Evolutionary conservation across 2,888 invertebrate genomes (phyloP).

Genomic region (Drosophila vallismaia): DNA sequence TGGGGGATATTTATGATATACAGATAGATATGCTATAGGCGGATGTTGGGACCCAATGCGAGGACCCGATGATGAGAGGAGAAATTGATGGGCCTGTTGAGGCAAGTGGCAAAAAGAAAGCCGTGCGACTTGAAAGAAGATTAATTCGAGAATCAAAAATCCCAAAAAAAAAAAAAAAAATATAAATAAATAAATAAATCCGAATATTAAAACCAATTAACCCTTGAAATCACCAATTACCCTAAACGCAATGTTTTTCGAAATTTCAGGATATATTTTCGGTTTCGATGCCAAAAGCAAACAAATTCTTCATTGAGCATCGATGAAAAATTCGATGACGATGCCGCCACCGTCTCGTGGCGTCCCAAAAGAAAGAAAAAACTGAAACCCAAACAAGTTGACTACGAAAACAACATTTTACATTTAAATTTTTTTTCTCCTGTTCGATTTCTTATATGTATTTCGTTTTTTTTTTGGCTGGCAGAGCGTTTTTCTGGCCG

Average conservation of each 20-base stretch:
- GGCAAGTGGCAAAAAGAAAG: slow-evolving; percentile 30
- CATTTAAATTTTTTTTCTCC: slow-evolving; percentile 17
- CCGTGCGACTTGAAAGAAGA: background rate
- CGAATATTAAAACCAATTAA: background rate
- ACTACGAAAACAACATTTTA: slow-evolving; percentile 47
- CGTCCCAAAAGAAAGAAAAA: slow-evolving; percentile 7
- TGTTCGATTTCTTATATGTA: slow-evolving; percentile 29
- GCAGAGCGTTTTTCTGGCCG: slow-evolving; percentile 10
- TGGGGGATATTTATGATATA: slow-evolving; percentile 43
- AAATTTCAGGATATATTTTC: slow-evolving; percentile 12
- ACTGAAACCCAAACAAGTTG: slow-evolving; percentile 39
- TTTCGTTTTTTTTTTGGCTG: slow-evolving; percentile 31
- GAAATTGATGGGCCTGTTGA: slow-evolving; percentile 37
- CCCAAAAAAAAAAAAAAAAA: background rate
- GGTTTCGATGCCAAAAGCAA: slow-evolving; percentile 22
- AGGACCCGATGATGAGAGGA: slow-evolving; percentile 18
- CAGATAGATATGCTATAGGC: slow-evolving; percentile 16
- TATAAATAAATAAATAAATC: background rate
- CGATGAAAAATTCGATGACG: slow-evolving; percentile 45
- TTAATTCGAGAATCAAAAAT: slow-evolving; percentile 4
- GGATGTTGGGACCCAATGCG: background rate
- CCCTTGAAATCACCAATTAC: background rate
- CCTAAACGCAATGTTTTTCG: background rate
- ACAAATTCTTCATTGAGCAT: slow-evolving; percentile 35
- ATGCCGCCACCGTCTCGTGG: slow-evolving; percentile 33